phyloP scores from a whole-genome alignment of 2,113 vertebrate genomes.

The Thamnophis sirtalis region DNA sequence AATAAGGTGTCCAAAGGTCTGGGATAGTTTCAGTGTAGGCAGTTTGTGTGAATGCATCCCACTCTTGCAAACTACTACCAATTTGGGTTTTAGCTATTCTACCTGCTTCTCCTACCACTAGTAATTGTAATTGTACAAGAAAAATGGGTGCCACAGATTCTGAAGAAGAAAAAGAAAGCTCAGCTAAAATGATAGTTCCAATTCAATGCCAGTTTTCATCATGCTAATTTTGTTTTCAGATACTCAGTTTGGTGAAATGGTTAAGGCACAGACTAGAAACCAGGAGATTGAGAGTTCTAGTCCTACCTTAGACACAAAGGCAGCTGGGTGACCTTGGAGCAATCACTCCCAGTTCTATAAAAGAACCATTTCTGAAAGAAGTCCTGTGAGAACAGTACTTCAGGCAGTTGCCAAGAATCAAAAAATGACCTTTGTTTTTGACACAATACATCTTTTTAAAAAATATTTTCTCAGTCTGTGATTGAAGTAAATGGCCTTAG shows the following conservation, averaged over 20 bases:
- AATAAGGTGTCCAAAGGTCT: not conserved
- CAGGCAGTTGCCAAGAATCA: not conserved
- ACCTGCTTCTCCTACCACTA: not conserved
- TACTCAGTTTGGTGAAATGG: not conserved
- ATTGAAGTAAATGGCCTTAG: not conserved
- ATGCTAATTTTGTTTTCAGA: not conserved
- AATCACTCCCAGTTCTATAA: not conserved
- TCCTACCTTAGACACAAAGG: not conserved
- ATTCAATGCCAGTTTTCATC: not conserved
- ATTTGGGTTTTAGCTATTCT: not conserved
- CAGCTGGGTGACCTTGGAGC: not conserved
- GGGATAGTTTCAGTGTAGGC: not conserved
- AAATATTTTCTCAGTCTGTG: not conserved
- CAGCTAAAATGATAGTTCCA: not conserved
- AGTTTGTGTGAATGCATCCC: not conserved
- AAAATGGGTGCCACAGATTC: not conserved
- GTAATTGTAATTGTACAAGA: not conserved
- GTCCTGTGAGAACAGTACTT: not conserved
- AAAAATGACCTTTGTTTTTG: not conserved
- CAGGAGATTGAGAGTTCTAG: not conserved
- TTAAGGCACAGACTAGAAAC: not conserved
- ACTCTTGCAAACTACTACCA: not conserved
- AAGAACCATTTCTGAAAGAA: not conserved
- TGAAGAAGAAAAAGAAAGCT: not conserved
- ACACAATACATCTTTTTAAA: not conserved